Evolutionary conservation across 2,113 vertebrate species (phyloP).

Genomic region (Psephotus haematonotus): DNA sequence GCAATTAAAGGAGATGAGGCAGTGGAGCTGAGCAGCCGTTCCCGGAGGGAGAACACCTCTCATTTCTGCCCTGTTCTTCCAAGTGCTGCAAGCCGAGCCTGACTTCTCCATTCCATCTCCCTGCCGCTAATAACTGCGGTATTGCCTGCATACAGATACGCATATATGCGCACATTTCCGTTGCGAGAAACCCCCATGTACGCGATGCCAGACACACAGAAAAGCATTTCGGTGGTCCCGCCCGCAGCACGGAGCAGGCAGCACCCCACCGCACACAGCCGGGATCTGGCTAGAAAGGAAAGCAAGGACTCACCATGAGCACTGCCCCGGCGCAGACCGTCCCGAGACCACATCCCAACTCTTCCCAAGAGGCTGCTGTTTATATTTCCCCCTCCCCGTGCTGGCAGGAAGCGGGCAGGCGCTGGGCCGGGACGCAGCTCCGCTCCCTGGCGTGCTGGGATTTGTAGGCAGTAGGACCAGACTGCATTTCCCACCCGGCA

Average conservation of each 20-base stretch:
- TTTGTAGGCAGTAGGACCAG: constrained; percentile 11
- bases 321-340: background rate
- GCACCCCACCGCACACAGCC: rapidly evolving
- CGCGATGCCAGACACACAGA: background rate
- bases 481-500: background rate
- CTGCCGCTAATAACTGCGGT: rapidly evolving
- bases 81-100: background rate
- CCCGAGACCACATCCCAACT: background rate
- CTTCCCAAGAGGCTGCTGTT: background rate
- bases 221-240: background rate
- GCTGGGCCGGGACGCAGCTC: background rate
- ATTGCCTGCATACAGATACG: rapidly evolving
- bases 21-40: background rate
- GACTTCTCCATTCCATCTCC: background rate
- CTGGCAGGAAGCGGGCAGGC: background rate
- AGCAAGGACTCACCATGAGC: background rate
- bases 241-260: background rate
- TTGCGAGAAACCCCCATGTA: rapidly evolving
- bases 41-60: background rate
- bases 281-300: background rate
- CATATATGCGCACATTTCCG: rapidly evolving
- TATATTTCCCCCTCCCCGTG: background rate
- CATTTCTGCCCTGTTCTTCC: background rate
- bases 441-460: background rate
- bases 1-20: background rate